Base-by-base conservation (phyloP, 2,113 vertebrate genomes). In the Zosterops japonicus region DNA sequence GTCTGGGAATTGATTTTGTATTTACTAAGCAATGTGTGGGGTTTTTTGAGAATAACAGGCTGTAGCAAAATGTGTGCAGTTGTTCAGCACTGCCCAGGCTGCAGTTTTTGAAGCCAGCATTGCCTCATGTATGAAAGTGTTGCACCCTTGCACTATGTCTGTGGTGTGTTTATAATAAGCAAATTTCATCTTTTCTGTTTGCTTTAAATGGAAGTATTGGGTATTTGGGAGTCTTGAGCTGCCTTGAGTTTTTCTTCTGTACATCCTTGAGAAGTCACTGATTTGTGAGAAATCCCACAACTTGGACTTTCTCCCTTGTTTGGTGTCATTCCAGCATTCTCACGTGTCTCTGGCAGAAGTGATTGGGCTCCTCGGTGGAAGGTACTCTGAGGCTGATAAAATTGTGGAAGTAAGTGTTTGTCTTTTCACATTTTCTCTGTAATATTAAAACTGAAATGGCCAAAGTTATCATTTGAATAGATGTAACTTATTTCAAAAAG, bases 281-380 rank as follows among this genome's bases (percentile, higher is more conserved):
- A 14, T 46, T 35, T 75, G 31, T 22, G 56, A 91, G 63, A 27
- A 44, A 11, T 56, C 6, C 8, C 22, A 31, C 69, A 57, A 2
- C 25, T 55, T 83, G 57, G 28, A 42, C 10, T 76, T 78, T 12
- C 29, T 25, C 55, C 7, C 35, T 39, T 64, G 35, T 88, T 65
- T 83, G 16, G 18, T 96, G 3, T 85, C 27, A 15, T 94, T 97
- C 44, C 93, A 99, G 99, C 99, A 99, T 94, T 98, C 99, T 21
- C 99, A 99, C 16, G 99, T 99, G 55, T 99, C 99, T 8, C 98
- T 99, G 97, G 98, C 98, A 33, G 99, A 99, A 96, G 99, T 99
- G 67, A 99, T 99, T 53, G 99, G 99, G 65, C 97, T 99, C 31
- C 97, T 99, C 1, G 99, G 99, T 57, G 99, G 99, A 97, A 98